Percentiles rank a stretch among this genome's conserved stretches.
phyloP scores from a whole-genome alignment of 64 coral and sea anemone species.

The Porites lutea region DNA sequence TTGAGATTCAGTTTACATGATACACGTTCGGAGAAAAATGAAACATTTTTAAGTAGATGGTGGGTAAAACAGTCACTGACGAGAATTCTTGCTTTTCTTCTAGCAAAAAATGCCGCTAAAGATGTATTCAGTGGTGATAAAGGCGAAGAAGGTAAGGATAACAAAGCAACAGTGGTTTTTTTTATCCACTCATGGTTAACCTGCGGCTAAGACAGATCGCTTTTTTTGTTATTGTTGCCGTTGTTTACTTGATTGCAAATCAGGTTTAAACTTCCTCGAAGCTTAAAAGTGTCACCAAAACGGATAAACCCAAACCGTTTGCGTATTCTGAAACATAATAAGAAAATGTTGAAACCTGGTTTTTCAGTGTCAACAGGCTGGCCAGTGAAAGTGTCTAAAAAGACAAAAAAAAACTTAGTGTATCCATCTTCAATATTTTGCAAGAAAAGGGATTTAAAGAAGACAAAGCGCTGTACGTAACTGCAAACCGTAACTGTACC shows the following conservation, averaged over 20 bases:
- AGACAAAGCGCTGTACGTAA: background rate
- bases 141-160: constrained; percentile 32
- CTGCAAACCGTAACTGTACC: background rate
- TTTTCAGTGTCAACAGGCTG: too few species aligned
- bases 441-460: background rate
- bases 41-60: background rate
- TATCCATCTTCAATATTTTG: background rate
- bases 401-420: background rate
- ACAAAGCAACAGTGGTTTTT: background rate
- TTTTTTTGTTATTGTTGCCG: too few species aligned
- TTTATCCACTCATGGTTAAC: too few species aligned
- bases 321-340: too few species aligned
- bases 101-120: constrained; percentile 83
- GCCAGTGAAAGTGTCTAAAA: background rate
- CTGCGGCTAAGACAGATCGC: too few species aligned
- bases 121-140: constrained; percentile 81
- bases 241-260: too few species aligned
- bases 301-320: too few species aligned
- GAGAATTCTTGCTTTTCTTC: background rate
- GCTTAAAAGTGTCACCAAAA: too few species aligned
- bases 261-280: too few species aligned
- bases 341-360: too few species aligned
- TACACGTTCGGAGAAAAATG: background rate
- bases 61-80: background rate
- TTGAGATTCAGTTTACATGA: too few species aligned